Evolutionary conservation across 64 coral and sea anemone species (phyloP).

Genomic region (Stichodactyla mertensii): DNA sequence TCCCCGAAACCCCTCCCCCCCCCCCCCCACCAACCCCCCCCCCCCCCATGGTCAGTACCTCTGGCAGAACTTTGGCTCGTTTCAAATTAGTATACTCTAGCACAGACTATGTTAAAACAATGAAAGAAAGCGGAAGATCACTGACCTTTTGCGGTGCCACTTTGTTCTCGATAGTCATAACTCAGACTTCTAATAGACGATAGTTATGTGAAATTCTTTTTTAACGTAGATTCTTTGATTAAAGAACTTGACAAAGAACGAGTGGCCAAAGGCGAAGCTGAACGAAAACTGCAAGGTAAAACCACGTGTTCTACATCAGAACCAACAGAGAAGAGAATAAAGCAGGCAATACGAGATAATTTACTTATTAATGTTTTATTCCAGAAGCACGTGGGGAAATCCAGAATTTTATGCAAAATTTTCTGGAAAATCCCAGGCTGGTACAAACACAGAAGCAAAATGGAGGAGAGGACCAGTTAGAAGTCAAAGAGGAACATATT

Average conservation of each 20-base stretch:
- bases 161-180: no score
- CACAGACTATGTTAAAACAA: no score
- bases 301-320: neutral
- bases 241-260: slow-evolving; percentile 89
- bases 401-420: slow-evolving; percentile 81
- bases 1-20: no score
- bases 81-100: no score
- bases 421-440: slow-evolving; percentile 69
- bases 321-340: neutral
- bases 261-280: slow-evolving; percentile 70
- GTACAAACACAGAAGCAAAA: slow-evolving; percentile 18
- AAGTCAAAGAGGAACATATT: slow-evolving; percentile 49
- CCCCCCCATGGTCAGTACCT: no score
- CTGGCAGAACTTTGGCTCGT: no score
- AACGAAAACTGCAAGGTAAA: slow-evolving; percentile 92
- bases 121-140: no score
- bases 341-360: neutral
- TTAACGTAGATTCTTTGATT: slow-evolving; percentile 60
- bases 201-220: neutral
- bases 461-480: slow-evolving; percentile 21
- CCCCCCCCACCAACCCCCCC: no score
- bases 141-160: no score
- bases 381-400: slow-evolving; percentile 79
- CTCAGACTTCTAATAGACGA: neutral
- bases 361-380: neutral